phyloP scores from a whole-genome alignment of 1,140 invertebrate species.

The Psilanteris sp. region DNA sequence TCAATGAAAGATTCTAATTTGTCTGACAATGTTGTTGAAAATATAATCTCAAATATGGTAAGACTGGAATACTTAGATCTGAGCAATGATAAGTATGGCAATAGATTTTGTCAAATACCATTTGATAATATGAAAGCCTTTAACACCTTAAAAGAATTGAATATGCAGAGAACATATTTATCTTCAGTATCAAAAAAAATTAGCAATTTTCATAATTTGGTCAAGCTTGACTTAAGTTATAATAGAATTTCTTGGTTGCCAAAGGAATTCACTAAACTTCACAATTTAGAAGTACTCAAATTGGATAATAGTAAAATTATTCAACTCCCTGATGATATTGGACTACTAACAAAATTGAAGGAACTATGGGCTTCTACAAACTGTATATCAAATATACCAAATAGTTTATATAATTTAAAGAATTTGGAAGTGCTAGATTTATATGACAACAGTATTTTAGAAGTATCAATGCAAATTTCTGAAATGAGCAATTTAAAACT shows the following conservation, averaged over 20 bases:
- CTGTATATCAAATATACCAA: constrained; percentile 62
- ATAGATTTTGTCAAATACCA: constrained; percentile 54
- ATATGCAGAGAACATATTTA: constrained; percentile 34
- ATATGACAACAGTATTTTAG: constrained; percentile 65
- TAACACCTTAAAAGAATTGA: constrained; percentile 43
- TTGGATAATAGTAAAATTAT: constrained; percentile 48
- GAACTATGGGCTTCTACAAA: constrained; percentile 49
- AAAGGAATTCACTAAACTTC: constrained; percentile 62
- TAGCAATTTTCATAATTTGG: constrained; percentile 55
- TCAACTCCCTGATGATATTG: constrained; percentile 62
- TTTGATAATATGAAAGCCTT: constrained; percentile 35
- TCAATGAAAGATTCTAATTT: constrained; percentile 61
- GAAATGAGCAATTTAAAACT: constrained; percentile 41
- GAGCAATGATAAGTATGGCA: constrained; percentile 40
- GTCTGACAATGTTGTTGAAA: constrained; percentile 19
- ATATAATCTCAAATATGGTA: constrained; percentile 46
- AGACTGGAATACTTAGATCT: constrained; percentile 59
- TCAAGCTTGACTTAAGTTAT: constrained; percentile 46
- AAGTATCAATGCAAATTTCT: constrained; percentile 26
- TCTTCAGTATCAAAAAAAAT: constrained; percentile 37
- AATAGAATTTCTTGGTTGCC: constrained; percentile 66
- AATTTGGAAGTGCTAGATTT: constrained; percentile 65
- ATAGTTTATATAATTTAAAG: constrained; percentile 48
- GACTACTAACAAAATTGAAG: constrained; percentile 37
- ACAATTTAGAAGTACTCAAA: constrained; percentile 54